Evolutionary conservation across 1,140 invertebrate genomes (phyloP), one percentile per base, ranked within the genome.

Genomic region (Drosophila kepulauana): DNA sequence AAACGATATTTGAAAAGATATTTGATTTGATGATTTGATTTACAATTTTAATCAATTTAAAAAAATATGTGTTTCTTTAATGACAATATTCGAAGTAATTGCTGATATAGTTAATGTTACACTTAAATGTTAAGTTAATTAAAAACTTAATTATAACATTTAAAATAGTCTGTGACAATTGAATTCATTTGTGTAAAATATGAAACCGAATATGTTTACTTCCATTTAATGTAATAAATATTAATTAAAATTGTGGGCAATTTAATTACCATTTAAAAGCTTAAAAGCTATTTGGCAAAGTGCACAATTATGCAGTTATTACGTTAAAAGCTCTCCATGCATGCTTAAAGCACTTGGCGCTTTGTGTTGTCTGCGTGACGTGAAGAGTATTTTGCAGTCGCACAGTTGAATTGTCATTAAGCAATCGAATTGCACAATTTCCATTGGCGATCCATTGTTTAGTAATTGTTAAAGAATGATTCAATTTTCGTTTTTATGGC

Each of bases 341-440:
- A 10, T 38, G 59, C 59, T 59, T 59, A 30, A 45, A 62, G 59
- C 57, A 30, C 30, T 49, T 49, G 4, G 35, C 10, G 7, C 7
- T 38, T 38, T 25, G 20, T 28, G 59, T 49, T 4, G 1, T 25
- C 10, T 20, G 2, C 2, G 13, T 62, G 35, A 43, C 38, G 13
- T 11, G 10, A 10, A 57, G 15, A 6, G 54, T 57, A 57, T 41
- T 5, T 41, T 1, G 15, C n/a, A 38, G 33, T 49, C 49, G 49
- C 46, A 54, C n/a, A 25, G 6, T 25, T 20, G 16, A 20, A 20
- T 25, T 25, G 1, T 5, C 5, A 54, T 11, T 49, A 4, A 35
- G 5, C 16, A 41, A 38, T 10, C 48, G 33, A 10, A 10, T 28
- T 52, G 28, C 30, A 16, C 30, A 57, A 57, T 57, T 41, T 41